Percentiles rank a stretch among this genome's conserved stretches.
Conservation (phyloP, 2,113 vertebrate genomes). For the Amphiprion percula region DNA sequence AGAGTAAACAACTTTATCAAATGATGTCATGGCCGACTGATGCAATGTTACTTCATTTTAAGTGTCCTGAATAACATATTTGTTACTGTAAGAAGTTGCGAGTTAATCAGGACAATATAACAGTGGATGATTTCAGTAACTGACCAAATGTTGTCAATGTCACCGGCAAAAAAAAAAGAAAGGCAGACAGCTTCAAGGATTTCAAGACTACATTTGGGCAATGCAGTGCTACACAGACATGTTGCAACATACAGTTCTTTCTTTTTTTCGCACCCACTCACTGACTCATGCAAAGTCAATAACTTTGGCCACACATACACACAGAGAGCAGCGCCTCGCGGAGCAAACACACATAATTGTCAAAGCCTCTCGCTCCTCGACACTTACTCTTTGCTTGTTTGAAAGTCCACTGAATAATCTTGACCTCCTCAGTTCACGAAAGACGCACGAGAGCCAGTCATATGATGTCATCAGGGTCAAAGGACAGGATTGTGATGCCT, state of each 20-base stretch:
- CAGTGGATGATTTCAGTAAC: not conserved
- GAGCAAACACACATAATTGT: constrained; percentile 73
- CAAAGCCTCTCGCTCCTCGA: constrained; percentile 49
- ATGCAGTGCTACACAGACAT: not conserved
- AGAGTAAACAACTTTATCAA: not conserved
- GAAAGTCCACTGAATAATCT: constrained; percentile 77
- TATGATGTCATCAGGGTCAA: constrained; percentile 76
- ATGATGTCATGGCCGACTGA: not conserved
- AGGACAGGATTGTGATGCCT: constrained; percentile 68
- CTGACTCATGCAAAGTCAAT: constrained; percentile 26
- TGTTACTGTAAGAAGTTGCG: not conserved
- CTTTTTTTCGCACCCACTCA: constrained; percentile 13
- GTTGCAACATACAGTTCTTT: not conserved
- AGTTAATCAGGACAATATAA: not conserved
- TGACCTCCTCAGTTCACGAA: constrained; percentile 68
- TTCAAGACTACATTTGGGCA: not conserved
- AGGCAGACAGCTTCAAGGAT: not conserved
- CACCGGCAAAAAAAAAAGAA: not conserved
- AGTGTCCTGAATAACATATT: not conserved
- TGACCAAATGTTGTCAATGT: not conserved
- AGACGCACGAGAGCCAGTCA: constrained; percentile 68
- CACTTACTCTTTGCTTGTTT: constrained; percentile 67
- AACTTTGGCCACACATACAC: constrained; percentile 36
- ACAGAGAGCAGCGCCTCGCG: constrained; percentile 49
- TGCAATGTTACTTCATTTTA: not conserved